These are phyloP conservation scores for Boloria selene DNA, from an alignment of 2,888 invertebrate genomes.

Conservation along the genomic window DNA sequence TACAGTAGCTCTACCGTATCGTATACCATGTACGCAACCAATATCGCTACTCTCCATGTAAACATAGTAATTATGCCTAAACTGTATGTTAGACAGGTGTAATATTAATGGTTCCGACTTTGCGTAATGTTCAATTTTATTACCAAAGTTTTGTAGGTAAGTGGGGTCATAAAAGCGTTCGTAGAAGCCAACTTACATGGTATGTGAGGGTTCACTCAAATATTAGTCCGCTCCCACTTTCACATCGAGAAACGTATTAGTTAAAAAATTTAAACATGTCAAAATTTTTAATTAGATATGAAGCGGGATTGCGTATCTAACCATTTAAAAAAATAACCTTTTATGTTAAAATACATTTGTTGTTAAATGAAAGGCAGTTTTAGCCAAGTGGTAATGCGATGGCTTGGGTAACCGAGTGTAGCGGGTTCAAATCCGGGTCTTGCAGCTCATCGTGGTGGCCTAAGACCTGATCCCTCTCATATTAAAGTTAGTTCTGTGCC, in stretches of 20 bases:
- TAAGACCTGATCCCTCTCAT: too few relatives aligned
- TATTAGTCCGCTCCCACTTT: constrained; percentile 1
- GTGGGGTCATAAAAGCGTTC: constrained; percentile 31
- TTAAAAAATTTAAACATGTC: constrained; percentile 5
- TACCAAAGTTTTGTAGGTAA: constrained; percentile 37
- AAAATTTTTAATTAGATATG: neutral
- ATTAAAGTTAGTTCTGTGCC: too few relatives aligned
- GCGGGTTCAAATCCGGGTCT: too few relatives aligned
- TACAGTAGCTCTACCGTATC: neutral
- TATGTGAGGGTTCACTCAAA: constrained; percentile 19
- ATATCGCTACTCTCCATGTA: constrained; percentile 14
- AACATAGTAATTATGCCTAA: constrained; percentile 32
- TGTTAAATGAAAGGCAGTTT: too few relatives aligned
- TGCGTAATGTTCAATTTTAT: constrained; percentile 41
- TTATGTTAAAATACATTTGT: too few relatives aligned
- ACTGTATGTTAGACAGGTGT: constrained; percentile 36
- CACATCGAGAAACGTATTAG: constrained; percentile 1
- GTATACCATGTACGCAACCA: neutral
- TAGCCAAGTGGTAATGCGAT: too few relatives aligned
- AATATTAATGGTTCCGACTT: constrained; percentile 38
- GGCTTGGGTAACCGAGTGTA: too few relatives aligned
- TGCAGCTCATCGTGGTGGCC: too few relatives aligned
- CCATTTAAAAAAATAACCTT: too few relatives aligned
- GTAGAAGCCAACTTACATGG: constrained; percentile 27
- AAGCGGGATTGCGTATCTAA: too few relatives aligned